Percentiles rank a stretch among this genome's conserved stretches.
Evolutionary conservation across 1,140 invertebrate species (phyloP).

Genomic region (Plectrocnemia conspersa): DNA sequence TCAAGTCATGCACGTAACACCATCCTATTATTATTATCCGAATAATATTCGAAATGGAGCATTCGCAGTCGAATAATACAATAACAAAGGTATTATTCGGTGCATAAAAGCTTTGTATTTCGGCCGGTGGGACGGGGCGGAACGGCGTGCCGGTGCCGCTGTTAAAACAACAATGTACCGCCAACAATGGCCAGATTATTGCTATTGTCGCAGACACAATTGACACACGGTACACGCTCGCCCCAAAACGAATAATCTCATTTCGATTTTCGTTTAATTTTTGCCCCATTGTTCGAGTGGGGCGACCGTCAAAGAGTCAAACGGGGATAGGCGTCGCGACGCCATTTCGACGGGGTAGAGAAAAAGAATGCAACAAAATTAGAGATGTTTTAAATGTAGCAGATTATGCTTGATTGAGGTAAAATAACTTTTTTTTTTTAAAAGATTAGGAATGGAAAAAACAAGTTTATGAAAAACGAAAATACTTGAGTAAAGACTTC

Average conservation of each 20-base stretch:
- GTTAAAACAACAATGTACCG: conserved; percentile 34
- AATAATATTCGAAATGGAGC: conserved; percentile 36
- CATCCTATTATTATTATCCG: conserved; percentile 34
- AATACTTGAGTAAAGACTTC: too few species aligned
- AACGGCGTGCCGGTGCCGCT: conserved; percentile 16
- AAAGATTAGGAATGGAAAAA: too few species aligned
- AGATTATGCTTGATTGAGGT: too few species aligned
- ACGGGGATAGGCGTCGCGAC: too few species aligned
- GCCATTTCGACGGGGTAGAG: too few species aligned
- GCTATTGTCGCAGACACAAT: conserved; percentile 30
- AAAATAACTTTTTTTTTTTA: too few species aligned
- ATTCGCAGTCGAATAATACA: conserved; percentile 36
- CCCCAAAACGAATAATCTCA: conserved; percentile 31
- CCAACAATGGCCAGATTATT: conserved; percentile 36
- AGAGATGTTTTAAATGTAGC: too few species aligned
- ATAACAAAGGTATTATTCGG: conserved; percentile 36
- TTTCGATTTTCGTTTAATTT: conserved; percentile 37
- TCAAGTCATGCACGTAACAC: conserved; percentile 34
- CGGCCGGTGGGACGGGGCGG: neutral
- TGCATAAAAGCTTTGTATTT: conserved; percentile 21
- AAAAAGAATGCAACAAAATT: too few species aligned
- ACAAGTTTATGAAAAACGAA: too few species aligned
- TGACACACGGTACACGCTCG: conserved; percentile 19
- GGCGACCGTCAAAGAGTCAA: too few species aligned
- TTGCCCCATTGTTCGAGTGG: conserved; percentile 33